Percentiles rank a stretch among this genome's conserved stretches.
phyloP scores from a whole-genome alignment of 2,888 invertebrate species.

The Agriopis marginaria region DNA sequence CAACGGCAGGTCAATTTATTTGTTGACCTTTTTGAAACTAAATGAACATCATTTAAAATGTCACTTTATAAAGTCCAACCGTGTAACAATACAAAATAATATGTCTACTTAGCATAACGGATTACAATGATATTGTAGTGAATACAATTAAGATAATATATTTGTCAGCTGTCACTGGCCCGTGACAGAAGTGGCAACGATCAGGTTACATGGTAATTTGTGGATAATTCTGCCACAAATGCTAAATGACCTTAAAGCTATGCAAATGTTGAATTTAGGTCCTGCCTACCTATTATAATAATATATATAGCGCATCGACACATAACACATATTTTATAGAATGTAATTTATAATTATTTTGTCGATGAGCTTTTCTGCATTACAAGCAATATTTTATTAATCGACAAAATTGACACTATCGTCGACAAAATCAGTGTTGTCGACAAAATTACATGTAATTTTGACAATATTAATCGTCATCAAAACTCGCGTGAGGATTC shows the following conservation, averaged over 20 bases:
- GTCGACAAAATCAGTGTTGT: no score
- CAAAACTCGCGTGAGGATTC: no score
- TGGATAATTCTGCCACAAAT: constrained; percentile 29
- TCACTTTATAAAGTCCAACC: constrained; percentile 18
- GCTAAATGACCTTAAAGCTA: constrained; percentile 12
- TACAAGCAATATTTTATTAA: no score
- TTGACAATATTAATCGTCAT: no score
- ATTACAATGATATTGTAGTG: constrained; percentile 28
- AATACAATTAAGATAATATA: constrained; percentile 28
- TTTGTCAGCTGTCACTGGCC: constrained; percentile 26
- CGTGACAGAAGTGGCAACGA: constrained; percentile 27
- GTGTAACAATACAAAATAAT: constrained; percentile 15
- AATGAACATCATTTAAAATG: constrained; percentile 39
- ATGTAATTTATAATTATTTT: no score
- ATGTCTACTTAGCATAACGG: constrained; percentile 21
- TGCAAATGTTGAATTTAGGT: neutral
- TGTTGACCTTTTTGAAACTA: constrained; percentile 15
- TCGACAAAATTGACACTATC: no score
- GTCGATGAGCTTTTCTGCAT: no score
- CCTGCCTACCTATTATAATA: neutral
- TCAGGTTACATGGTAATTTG: constrained; percentile 35
- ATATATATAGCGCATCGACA: no score
- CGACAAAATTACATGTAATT: no score
- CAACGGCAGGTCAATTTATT: neutral
- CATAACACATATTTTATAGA: neutral